Evolutionary conservation across 1,140 invertebrate species (phyloP).

Genomic region (Listronotus oregonensis): DNA sequence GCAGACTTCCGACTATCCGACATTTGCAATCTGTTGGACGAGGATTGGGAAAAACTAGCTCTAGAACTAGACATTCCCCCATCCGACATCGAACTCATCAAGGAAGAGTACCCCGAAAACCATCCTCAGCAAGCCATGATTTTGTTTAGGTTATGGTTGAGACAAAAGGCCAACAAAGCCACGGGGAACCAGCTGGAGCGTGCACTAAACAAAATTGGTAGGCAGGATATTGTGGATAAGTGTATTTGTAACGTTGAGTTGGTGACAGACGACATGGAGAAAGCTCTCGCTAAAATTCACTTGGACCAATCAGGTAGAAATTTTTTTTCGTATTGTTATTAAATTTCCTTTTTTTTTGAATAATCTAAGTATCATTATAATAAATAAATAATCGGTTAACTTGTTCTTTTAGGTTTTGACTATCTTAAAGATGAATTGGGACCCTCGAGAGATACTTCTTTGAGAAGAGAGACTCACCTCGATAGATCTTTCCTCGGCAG

Average conservation of each 20-base stretch:
- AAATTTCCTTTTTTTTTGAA: too few species aligned
- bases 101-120: conserved; percentile 72
- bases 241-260: conserved; percentile 82
- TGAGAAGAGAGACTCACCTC: conserved; percentile 65
- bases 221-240: conserved; percentile 79
- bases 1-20: conserved; percentile 79
- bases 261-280: conserved; percentile 80
- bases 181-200: conserved; percentile 77
- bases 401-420: conserved; percentile 67
- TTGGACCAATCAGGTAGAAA: conserved; percentile 69
- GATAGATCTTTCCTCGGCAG: conserved; percentile 62
- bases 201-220: conserved; percentile 72
- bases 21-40: conserved; percentile 75
- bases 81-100: conserved; percentile 73
- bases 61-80: conserved; percentile 70
- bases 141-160: conserved; percentile 72
- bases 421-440: conserved; percentile 74
- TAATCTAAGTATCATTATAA: too few species aligned
- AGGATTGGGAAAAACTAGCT: conserved; percentile 78
- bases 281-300: conserved; percentile 74
- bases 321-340: too few species aligned
- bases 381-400: too few species aligned
- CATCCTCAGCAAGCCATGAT: conserved; percentile 75
- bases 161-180: conserved; percentile 67
- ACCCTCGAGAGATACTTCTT: conserved; percentile 66